Base-by-base conservation (phyloP, 2,113 vertebrate species). In the Serilophus lunatus region DNA sequence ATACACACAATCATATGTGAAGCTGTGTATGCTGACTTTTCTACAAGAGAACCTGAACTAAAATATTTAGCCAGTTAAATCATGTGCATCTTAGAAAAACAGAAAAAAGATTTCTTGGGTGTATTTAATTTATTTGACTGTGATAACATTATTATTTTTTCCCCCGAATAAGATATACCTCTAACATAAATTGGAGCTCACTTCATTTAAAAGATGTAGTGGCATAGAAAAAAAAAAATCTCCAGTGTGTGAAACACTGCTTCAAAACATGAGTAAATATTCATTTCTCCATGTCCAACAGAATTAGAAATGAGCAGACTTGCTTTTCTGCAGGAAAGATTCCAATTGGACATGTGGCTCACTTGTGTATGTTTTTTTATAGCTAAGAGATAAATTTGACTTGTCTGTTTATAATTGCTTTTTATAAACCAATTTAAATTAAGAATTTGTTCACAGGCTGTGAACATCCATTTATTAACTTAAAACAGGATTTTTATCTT, bases 331-430 rank as follows among this genome's bases (percentile, higher is more conserved):
- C 49, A 64, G 75, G n/a, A 64, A 76, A 72, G 26, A 86, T 50
- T 94, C 60, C 2, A 4, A 64, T 31, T 66, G 79, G 72, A 78
- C 72, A 74, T 42, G 69, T 66, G 83, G 60, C 64, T 86, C 42
- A 35, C 44, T 71, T 82, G 56, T 13, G 1, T 54, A 33, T 50
- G 26, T 64, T 85, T 95, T n/a, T 91, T 95, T 91, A 84, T 64
- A 82, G 69, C 72, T 31, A 72, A 57, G 60, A 81, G 65, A 92
- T 84, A 78, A 86, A 82, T 96, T 79, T 90, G 33, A 87, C 84
- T 95, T 86, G 57, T 77, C 85, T 77, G 60, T 79, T 95, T 83
- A 83, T 90, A 94, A 94, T 86, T 92, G 71, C 38, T 95, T 93
- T 93, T 90, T 86, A 91, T 82, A 86, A 92, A 93, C 31, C 59